Conservation (phyloP, 2,888 invertebrate species). For the Spilarctia lutea region DNA sequence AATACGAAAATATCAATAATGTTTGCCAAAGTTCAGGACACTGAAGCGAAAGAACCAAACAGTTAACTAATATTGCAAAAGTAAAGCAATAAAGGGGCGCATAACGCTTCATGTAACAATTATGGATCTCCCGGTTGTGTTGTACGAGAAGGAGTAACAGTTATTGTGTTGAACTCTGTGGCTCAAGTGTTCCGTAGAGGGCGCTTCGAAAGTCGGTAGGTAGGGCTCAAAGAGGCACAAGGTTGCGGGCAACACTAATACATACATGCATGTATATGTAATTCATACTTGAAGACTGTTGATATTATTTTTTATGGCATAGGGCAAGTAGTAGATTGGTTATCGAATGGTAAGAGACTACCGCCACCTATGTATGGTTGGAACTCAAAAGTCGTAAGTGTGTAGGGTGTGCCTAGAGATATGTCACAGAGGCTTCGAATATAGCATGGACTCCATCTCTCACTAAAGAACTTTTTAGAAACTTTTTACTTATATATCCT, state of each 20-base stretch:
- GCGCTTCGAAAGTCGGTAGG: conserved; percentile 11
- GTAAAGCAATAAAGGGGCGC: conserved; percentile 59
- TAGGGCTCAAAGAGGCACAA: conserved; percentile 1
- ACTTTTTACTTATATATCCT: too few species aligned
- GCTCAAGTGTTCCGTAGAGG: conserved; percentile 34
- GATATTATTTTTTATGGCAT: not conserved
- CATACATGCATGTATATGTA: not conserved
- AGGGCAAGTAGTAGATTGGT: not conserved
- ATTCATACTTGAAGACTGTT: not conserved
- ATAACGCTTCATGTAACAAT: conserved; percentile 65
- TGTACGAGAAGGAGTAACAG: conserved; percentile 39
- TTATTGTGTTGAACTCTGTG: conserved; percentile 35
- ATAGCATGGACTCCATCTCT: too few species aligned
- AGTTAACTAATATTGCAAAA: conserved; percentile 55
- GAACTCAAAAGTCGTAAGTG: too few species aligned
- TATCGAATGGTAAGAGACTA: too few species aligned
- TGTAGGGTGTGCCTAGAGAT: too few species aligned
- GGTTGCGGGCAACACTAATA: conserved; percentile 8
- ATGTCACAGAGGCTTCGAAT: too few species aligned
- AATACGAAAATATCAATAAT: conserved; percentile 36
- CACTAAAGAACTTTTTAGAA: too few species aligned
- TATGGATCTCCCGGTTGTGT: conserved; percentile 55
- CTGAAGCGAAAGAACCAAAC: conserved; percentile 43
- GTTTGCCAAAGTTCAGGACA: conserved; percentile 17
- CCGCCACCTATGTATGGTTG: too few species aligned